Conservation (phyloP, 2,113 vertebrate genomes). For the Melozone crissalis region DNA sequence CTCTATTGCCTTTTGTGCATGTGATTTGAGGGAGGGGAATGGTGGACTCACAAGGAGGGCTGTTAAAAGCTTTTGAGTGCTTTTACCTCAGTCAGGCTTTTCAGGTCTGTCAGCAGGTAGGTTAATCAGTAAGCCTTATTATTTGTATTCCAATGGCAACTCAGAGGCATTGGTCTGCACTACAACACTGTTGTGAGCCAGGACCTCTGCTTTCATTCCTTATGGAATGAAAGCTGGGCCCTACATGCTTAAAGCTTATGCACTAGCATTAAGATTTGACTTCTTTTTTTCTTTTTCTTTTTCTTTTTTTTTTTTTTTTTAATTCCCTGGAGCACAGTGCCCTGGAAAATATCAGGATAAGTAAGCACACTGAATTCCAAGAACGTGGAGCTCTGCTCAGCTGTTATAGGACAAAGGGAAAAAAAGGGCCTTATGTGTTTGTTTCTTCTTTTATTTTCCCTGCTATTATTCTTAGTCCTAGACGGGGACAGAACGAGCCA, state of each 20-base stretch:
- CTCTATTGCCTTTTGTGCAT: not conserved
- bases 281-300: not conserved
- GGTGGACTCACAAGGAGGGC: not conserved
- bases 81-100: not conserved
- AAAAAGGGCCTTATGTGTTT: not conserved
- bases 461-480: not conserved
- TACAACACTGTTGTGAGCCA: fast-evolving
- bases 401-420: fast-evolving
- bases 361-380: not conserved
- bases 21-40: not conserved
- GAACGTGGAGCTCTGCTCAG: not conserved
- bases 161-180: not conserved
- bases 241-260: not conserved
- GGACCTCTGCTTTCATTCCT: not conserved
- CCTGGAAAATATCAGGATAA: not conserved
- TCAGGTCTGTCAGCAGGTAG: not conserved
- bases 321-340: not conserved
- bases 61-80: not conserved
- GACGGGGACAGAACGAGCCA: not conserved
- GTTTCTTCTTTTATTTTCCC: not conserved
- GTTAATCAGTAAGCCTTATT: not conserved
- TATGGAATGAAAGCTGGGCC: not conserved
- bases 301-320: not conserved
- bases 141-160: not conserved
- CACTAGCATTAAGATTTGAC: not conserved